phyloP scores from a whole-genome alignment of 2,888 invertebrate genomes.

The Synanthedon tipuliformis region DNA sequence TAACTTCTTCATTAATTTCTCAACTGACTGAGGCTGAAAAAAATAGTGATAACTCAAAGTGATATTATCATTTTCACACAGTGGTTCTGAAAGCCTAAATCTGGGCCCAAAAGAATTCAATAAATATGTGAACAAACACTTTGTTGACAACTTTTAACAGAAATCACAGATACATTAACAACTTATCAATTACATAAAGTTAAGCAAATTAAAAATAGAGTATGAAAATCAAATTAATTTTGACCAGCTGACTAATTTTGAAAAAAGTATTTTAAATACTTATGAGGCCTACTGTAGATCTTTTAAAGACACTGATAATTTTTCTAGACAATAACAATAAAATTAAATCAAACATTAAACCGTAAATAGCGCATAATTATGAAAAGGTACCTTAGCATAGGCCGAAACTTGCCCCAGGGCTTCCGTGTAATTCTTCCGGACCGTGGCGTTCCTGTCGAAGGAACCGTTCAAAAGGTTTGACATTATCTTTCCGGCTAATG shows the following conservation, averaged over 20 bases:
- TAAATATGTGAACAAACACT: no score
- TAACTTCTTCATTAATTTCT: conserved; percentile 69
- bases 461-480: conserved; percentile 77
- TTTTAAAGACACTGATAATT: not conserved
- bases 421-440: conserved; percentile 85
- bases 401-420: conserved; percentile 88
- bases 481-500: conserved; percentile 70
- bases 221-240: no score
- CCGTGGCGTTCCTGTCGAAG: conserved; percentile 84
- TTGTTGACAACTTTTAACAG: no score
- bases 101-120: no score
- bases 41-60: not conserved
- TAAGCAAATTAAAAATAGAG: no score
- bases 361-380: not conserved
- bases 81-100: no score
- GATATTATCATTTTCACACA: no score
- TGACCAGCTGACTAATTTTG: no score
- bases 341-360: not conserved
- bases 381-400: conserved; percentile 76
- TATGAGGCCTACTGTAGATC: no score
- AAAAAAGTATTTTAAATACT: no score
- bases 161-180: no score
- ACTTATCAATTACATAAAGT: no score
- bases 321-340: not conserved
- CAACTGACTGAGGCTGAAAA: conserved; percentile 58